phyloP scores from a whole-genome alignment of 2,113 vertebrate genomes.

The Castor canadensis region DNA sequence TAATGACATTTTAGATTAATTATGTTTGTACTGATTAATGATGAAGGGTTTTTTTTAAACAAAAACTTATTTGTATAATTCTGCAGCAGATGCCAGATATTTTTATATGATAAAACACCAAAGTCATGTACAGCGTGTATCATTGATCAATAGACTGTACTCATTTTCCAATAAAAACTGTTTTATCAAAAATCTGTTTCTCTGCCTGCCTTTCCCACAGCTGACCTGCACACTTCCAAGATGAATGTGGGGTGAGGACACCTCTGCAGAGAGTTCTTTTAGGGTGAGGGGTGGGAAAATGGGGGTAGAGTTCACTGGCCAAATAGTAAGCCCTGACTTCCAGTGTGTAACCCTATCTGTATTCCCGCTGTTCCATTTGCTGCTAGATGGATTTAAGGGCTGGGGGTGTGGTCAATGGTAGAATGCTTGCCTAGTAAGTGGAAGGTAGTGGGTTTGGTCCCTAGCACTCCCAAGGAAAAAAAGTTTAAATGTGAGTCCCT shows the following conservation, averaged over 20 bases:
- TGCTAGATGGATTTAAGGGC: not conserved
- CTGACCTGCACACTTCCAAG: not conserved
- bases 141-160: not conserved
- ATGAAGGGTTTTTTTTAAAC: slow-evolving; percentile 43
- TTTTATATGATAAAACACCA: slow-evolving; percentile 54
- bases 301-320: too few relatives aligned
- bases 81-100: slow-evolving; percentile 46
- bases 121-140: slow-evolving; percentile 1
- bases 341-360: too few relatives aligned
- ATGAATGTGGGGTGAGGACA: fast-evolving
- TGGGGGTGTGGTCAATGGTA: not conserved
- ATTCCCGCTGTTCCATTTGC: not conserved
- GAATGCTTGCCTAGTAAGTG: too few relatives aligned
- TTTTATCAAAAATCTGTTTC: not conserved
- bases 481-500: not conserved
- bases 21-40: slow-evolving; percentile 53
- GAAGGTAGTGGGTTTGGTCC: not conserved
- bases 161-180: slow-evolving; percentile 73
- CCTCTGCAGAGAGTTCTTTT: not conserved
- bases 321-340: not conserved
- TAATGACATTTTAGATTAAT: slow-evolving; percentile 54
- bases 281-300: fast-evolving
- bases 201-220: fast-evolving
- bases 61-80: slow-evolving; percentile 51
- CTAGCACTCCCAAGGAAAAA: not conserved